A percentile compares a stretch with the other conserved stretches of the same genome.
Evolutionary conservation across 2,113 vertebrate species (phyloP).

Genomic region (Natator depressus): DNA sequence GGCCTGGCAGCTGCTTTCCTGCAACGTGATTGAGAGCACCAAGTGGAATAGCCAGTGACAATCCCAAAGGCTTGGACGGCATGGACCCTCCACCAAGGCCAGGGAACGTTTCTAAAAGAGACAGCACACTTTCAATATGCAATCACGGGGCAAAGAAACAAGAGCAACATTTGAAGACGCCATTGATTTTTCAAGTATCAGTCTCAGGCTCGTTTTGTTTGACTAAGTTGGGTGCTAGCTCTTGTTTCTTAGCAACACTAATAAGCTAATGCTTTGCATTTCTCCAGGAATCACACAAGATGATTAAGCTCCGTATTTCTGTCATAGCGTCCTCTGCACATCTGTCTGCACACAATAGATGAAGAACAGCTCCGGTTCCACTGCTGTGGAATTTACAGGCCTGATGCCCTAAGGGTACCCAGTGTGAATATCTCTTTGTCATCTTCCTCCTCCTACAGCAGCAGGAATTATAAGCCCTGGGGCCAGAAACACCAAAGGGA

Average conservation of each 20-base stretch:
- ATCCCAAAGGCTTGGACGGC: neutral
- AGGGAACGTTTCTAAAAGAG: fast-evolving
- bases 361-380: neutral
- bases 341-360: fast-evolving
- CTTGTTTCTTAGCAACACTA: slow-evolving; percentile 41
- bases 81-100: too few relatives aligned
- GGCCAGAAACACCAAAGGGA: fast-evolving
- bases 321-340: neutral
- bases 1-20: neutral
- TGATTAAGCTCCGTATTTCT: neutral
- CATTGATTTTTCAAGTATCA: neutral
- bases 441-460: neutral
- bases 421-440: fast-evolving
- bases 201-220: neutral
- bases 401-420: fast-evolving
- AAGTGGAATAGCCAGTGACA: fast-evolving
- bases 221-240: neutral
- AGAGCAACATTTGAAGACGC: fast-evolving
- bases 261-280: neutral
- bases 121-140: neutral
- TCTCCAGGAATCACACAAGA: neutral
- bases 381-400: fast-evolving
- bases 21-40: neutral
- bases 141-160: neutral
- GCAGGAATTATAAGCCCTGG: neutral